Conservation (phyloP, 2,888 invertebrate genomes). For the Alloscopus bannaensis region DNA sequence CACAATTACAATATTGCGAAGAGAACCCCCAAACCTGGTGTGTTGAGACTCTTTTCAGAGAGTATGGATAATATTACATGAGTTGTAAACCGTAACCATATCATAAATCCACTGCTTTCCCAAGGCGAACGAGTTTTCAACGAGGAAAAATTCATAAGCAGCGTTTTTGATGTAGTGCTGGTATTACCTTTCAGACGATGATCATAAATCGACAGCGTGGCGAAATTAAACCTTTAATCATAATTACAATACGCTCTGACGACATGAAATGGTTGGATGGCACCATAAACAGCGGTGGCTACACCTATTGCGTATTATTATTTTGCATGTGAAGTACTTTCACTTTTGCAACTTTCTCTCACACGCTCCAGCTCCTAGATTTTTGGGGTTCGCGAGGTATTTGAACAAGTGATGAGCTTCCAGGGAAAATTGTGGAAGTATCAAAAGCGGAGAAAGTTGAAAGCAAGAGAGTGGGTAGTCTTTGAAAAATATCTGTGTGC, state of each 20-base stretch:
- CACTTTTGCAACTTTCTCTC: background rate
- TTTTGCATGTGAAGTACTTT: slow-evolving; percentile 1
- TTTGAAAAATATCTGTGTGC: no score
- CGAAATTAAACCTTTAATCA: slow-evolving; percentile 62
- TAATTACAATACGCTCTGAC: slow-evolving; percentile 57
- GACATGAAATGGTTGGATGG: slow-evolving; percentile 54
- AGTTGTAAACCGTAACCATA: slow-evolving; percentile 20
- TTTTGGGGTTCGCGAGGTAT: background rate
- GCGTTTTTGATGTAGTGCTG: slow-evolving; percentile 24
- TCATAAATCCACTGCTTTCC: slow-evolving; percentile 41
- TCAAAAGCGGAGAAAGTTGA: no score
- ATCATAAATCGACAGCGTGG: slow-evolving; percentile 61
- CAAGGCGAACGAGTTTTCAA: background rate
- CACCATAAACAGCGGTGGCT: slow-evolving; percentile 39
- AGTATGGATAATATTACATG: slow-evolving; percentile 17
- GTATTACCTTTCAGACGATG: slow-evolving; percentile 46
- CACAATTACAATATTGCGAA: background rate
- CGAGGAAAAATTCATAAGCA: background rate
- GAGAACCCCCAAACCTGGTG: no score
- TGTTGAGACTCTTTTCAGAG: background rate
- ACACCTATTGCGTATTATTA: slow-evolving; percentile 15
- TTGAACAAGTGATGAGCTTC: no score
- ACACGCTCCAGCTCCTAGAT: background rate
- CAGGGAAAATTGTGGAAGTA: background rate
- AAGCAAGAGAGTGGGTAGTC: background rate